Evolutionary conservation across 1,140 invertebrate genomes (phyloP), one percentile per base, ranked within the genome.

Genomic region (Mesaphorura yosii): DNA sequence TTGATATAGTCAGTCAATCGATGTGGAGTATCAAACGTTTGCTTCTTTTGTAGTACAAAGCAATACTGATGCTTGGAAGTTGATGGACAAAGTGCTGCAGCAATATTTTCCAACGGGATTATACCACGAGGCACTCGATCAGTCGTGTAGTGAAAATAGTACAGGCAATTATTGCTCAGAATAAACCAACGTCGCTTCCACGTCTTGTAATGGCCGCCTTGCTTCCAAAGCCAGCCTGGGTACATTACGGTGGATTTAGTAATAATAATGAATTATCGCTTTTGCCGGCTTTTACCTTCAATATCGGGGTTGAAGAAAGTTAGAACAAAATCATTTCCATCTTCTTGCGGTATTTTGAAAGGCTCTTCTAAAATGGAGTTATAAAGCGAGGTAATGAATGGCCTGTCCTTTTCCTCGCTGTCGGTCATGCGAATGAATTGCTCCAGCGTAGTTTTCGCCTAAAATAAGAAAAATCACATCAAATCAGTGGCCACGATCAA

Each of bases 151-250:
- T 97, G 92, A 73, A 98, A 98, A 73, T 98, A 98, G 71, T 98
- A 98, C 26, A 98, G 75, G 74, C 94, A 98, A 73, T 96, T 97
- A 70, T 98, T 94, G 70, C 94, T 98, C 42, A 98, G 75, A 65
- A 98, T 96, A 70, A 98, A 98, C 94, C 94, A 98, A 59, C 95
- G 78, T 67, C 92, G 78, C 70, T 97, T 97, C 94, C 94, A 98
- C 64, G 84, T 92, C 72, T 95, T 96, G 72, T 96, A 96, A 62
- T 89, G 72, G 59, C 82, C 83, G 66, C 85, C 52, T 51, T 56
- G 57, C 71, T 98, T 98, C 87, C 89, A 96, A 14, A 98, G 78
- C 94, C 94, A 99, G 25, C 95, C 95, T 72, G 25, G 15, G 15
- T 27, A 10, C 28, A 47, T 26, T 47, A 47, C n/a, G n/a, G 31